Conservation (phyloP, 2,113 vertebrate genomes). For the Macrotis lagotis region DNA sequence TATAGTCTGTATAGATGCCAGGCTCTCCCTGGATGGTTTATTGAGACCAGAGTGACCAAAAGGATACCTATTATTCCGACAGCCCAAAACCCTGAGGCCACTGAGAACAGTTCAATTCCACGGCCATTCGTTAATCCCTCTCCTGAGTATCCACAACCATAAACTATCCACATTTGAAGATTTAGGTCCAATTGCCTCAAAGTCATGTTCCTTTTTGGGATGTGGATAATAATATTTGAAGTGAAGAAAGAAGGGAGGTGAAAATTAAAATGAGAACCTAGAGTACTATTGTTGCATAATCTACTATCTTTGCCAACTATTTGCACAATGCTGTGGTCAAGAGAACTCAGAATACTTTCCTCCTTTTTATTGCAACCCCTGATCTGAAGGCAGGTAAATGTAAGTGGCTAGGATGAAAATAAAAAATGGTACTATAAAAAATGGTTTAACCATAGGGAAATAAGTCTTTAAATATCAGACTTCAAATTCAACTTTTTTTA, state of each 20-base stretch:
- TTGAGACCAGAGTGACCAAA: constrained; percentile 21
- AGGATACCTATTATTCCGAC: constrained; percentile 30
- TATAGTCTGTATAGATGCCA: not conserved
- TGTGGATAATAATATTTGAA: not conserved
- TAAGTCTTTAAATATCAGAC: constrained; percentile 16
- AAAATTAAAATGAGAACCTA: constrained; percentile 10
- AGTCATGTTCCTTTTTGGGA: constrained; percentile 19
- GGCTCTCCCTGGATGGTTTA: constrained; percentile 32
- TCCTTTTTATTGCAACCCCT: not conserved
- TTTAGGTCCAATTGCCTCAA: constrained; percentile 3
- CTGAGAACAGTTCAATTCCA: not conserved
- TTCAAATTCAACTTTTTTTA: constrained; percentile 9
- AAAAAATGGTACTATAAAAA: constrained; percentile 4
- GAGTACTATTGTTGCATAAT: not conserved
- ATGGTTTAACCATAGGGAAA: constrained; percentile 15
- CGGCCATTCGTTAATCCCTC: not conserved
- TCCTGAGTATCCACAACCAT: not conserved
- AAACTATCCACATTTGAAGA: constrained; percentile 1
- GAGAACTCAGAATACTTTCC: not conserved
- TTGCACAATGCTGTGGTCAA: constrained; percentile 2
- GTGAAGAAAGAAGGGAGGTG: not conserved
- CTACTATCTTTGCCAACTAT: not conserved
- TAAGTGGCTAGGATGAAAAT: not conserved
- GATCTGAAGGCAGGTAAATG: not conserved
- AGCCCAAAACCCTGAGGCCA: not conserved